A percentile compares a stretch with the other conserved stretches of the same genome.
These are phyloP conservation scores for Anolis carolinensis DNA, from an alignment of 2,113 vertebrate species.

Conservation along the genomic window DNA sequence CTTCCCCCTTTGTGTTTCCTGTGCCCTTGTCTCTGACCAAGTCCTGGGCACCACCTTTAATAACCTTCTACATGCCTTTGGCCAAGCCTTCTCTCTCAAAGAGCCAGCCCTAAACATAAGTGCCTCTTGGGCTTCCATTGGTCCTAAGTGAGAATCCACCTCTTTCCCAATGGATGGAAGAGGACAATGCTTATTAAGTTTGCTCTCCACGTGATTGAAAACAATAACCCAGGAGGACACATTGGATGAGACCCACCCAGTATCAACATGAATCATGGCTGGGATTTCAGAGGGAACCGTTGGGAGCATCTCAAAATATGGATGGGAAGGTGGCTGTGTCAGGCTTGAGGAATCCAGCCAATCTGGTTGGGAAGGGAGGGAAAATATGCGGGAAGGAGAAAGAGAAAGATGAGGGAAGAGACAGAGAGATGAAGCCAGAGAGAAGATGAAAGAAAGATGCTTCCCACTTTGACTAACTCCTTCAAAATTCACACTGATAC, in stretches of 20 bases:
- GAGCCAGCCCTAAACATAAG: background rate
- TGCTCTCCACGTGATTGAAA: background rate
- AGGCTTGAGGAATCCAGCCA: constrained; percentile 17
- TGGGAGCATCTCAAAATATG: background rate
- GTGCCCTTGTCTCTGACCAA: background rate
- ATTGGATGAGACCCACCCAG: background rate
- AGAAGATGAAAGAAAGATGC: too few species aligned
- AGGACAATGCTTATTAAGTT: background rate
- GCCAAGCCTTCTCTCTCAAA: background rate
- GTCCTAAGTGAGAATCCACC: background rate
- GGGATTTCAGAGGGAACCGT: background rate
- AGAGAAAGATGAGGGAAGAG: background rate
- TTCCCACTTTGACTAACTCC: too few species aligned
- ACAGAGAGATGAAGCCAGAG: background rate
- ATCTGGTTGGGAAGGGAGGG: constrained; percentile 3
- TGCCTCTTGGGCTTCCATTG: background rate
- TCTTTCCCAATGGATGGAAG: background rate
- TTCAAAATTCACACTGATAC: too few species aligned
- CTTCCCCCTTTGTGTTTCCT: background rate
- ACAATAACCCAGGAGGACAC: background rate
- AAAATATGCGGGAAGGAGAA: background rate
- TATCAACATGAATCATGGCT: constrained; percentile 9
- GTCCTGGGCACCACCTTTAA: background rate
- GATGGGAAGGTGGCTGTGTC: background rate
- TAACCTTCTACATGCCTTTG: background rate